Evolutionary conservation across 2,113 vertebrate species (phyloP).

Genomic region (Prochilodus magdalenae): DNA sequence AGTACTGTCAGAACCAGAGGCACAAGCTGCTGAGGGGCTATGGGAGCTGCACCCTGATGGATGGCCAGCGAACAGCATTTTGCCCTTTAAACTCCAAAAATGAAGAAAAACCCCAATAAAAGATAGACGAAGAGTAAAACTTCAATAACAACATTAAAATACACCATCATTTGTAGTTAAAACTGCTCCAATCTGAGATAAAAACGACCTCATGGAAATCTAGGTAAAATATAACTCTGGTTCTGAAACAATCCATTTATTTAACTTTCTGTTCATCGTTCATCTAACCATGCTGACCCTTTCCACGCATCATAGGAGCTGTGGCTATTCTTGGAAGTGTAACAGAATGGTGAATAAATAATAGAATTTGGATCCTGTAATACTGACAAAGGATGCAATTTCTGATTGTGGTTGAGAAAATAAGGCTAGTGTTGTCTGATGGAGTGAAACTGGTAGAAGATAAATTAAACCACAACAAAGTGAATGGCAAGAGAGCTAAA

Average conservation of each 20-base stretch:
- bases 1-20: neutral
- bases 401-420: neutral
- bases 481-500: neutral
- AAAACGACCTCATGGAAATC: neutral
- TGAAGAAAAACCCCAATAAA: neutral
- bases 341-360: neutral
- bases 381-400: neutral
- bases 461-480: neutral
- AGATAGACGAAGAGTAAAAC: neutral
- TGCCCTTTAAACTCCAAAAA: no score
- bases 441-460: neutral
- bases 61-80: neutral
- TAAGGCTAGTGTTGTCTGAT: neutral
- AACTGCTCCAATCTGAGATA: neutral
- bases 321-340: neutral
- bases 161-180: neutral
- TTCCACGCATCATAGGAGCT: neutral
- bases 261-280: neutral
- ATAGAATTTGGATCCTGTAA: constrained; percentile 1
- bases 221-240: neutral
- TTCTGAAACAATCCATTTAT: neutral
- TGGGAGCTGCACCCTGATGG: neutral
- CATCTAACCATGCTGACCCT: neutral
- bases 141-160: neutral
- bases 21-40: neutral